A percentile compares a stretch with the other conserved stretches of the same genome.
Conservation (phyloP, 1,140 invertebrate genomes). For the Mactra quadrangularis region DNA sequence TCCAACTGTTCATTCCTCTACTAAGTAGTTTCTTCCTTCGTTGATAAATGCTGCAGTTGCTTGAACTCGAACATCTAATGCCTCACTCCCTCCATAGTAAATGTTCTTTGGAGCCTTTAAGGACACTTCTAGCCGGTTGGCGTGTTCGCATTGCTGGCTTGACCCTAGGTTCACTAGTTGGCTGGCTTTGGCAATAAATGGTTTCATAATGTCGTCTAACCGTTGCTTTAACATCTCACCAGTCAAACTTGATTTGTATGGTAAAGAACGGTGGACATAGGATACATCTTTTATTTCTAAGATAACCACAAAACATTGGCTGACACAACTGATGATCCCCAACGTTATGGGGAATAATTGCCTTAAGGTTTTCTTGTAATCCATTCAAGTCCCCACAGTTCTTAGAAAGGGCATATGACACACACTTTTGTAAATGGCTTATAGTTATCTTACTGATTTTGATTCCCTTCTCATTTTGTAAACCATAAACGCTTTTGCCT, state of each 20-base stretch:
- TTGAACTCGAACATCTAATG: too few relatives aligned
- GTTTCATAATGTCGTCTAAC: conserved; percentile 33
- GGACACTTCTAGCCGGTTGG: conserved; percentile 39
- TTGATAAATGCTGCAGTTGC: too few relatives aligned
- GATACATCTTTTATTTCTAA: conserved; percentile 11
- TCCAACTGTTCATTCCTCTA: too few relatives aligned
- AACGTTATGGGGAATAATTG: conserved; percentile 25
- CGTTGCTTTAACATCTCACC: conserved; percentile 1
- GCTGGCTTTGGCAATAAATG: conserved; percentile 47
- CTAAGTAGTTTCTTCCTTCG: too few relatives aligned
- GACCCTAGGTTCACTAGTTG: conserved; percentile 49
- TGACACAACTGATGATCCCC: conserved; percentile 37
- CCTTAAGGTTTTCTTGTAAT: conserved; percentile 29
- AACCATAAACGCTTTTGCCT: conserved; percentile 33
- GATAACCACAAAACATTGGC: conserved; percentile 37
- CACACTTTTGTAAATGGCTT: conserved; percentile 40
- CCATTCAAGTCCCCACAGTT: conserved; percentile 20
- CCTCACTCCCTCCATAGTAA: too few relatives aligned
- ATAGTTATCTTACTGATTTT: conserved; percentile 48
- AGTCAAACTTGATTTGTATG: conserved; percentile 48
- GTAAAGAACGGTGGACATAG: conserved; percentile 34
- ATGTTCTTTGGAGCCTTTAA: conserved; percentile 45
- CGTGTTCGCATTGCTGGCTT: conserved; percentile 62
- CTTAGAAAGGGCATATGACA: conserved; percentile 30
- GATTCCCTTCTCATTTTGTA: conserved; percentile 24